Percentiles rank a stretch among this genome's conserved stretches.
These are phyloP conservation scores for Peucedramus taeniatus DNA, from an alignment of 2,113 vertebrate genomes.

Conservation along the genomic window DNA sequence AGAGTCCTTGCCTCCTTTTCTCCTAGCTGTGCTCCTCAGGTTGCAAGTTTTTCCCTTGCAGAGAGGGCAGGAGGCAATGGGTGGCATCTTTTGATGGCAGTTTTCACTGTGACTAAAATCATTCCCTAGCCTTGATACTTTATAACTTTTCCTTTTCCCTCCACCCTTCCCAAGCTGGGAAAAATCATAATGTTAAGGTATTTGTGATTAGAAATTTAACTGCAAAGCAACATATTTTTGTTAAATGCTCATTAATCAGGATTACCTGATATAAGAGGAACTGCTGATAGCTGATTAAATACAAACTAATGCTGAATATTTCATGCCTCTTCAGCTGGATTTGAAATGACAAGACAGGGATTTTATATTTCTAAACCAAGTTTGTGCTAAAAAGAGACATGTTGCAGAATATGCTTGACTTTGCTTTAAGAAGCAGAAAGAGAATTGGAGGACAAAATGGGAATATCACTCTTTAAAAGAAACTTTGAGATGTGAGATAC, in stretches of 20 bases:
- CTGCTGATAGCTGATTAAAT: background rate
- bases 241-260: background rate
- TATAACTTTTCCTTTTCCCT: background rate
- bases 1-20: background rate
- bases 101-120: background rate
- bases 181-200: background rate
- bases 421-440: background rate
- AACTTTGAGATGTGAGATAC: background rate
- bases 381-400: background rate
- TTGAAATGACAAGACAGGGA: background rate
- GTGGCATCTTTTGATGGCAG: background rate
- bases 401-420: background rate
- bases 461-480: background rate
- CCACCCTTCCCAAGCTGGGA: background rate
- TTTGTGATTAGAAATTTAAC: background rate
- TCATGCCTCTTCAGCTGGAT: background rate
- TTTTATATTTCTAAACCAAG: background rate
- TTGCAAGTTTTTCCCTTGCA: background rate
- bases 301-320: background rate
- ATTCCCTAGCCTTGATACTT: accelerated
- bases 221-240: background rate
- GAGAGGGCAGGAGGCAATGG: background rate
- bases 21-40: background rate
- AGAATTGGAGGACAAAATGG: background rate
- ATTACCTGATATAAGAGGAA: background rate